phyloP scores from a whole-genome alignment of 2,113 vertebrate genomes.

The Ramphastos sulfuratus region DNA sequence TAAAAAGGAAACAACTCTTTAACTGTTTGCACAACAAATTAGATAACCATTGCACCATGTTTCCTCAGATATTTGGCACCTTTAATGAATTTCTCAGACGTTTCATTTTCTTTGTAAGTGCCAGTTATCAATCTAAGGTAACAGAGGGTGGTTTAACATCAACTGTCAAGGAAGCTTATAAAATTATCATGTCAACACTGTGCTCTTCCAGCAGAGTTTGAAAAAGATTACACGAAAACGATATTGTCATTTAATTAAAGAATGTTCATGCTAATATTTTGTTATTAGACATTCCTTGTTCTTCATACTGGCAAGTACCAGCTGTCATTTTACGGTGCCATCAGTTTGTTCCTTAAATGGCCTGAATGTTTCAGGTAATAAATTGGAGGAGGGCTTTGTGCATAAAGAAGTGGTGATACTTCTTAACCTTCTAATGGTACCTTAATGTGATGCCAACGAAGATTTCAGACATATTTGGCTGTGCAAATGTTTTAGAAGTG shows the following conservation, averaged over 20 bases:
- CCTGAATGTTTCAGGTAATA: not conserved
- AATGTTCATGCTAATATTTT: conserved; percentile 60
- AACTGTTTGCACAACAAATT: not conserved
- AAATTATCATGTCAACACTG: conserved; percentile 69
- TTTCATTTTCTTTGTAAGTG: conserved; percentile 57
- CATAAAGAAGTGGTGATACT: not conserved
- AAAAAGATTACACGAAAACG: conserved; percentile 68
- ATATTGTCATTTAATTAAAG: conserved; percentile 73
- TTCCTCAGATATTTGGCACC: not conserved
- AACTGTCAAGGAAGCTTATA: conserved; percentile 74
- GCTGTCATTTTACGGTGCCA: conserved; percentile 17
- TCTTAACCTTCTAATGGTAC: not conserved
- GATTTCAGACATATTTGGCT: not conserved
- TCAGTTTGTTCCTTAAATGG: not conserved
- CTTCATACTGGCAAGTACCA: conserved; percentile 49
- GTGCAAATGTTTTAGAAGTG: not conserved
- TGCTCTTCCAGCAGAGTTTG: conserved; percentile 63
- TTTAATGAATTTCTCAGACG: conserved; percentile 31
- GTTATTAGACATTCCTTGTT: conserved; percentile 66
- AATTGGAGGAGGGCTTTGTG: not conserved
- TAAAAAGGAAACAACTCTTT: not conserved
- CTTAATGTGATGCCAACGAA: not conserved
- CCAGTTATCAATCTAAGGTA: conserved; percentile 66
- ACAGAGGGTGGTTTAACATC: conserved; percentile 63
- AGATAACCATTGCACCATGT: not conserved